Base-by-base conservation (phyloP, 2,888 invertebrate species). In the Lycophotia porphyrea region DNA sequence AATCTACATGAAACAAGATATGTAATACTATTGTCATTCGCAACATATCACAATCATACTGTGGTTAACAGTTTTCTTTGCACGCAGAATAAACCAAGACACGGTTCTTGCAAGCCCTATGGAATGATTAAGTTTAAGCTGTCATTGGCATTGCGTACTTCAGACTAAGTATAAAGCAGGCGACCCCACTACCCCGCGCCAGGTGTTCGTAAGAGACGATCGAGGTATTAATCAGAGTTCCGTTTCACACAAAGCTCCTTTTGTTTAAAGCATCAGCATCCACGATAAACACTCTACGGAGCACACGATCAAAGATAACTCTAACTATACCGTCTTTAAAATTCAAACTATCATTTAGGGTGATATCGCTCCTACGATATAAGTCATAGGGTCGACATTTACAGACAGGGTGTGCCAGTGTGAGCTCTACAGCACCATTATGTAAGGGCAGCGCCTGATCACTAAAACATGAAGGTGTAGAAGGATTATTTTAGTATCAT, bases 341-440 rank as follows among this genome's bases (percentile, higher is more conserved):
- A 65, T 71, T 60, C 15, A 39, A 27, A 27, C 39, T 15, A 60
- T 64, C 18, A 63, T 68, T 71, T 31, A 71, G 15, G n/a, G 55
- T 27, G 36, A 78, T 66, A 63, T 71, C 31, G 44, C 18, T 42
- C 55, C 8, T 69, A 65, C 2, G 34, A 7, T 18, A 63, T 69
- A 27, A 63, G 49, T 71, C 78, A 66, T 66, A 78, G 18, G 36
- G 49, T 61, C 11, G 49, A 81, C 18, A 66, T 70, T 72, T 52
- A 74, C 71, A 49, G 18, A n/a, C 15, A 69, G 63, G 47, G 18
- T 15, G 27, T 42, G 58, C 44, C 24, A 2, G 24, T 2, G n/a
- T 31, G 58, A 70, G 55, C 70, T 67, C 34, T 70, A 47, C 36
- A 69, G 61, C 39, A 55, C 36, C 39, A 15, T 71, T 74, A 71